Percentiles rank a stretch among this genome's conserved stretches.
Evolutionary conservation across 2,113 vertebrate species (phyloP).

Genomic region (Cnemophilus loriae): DNA sequence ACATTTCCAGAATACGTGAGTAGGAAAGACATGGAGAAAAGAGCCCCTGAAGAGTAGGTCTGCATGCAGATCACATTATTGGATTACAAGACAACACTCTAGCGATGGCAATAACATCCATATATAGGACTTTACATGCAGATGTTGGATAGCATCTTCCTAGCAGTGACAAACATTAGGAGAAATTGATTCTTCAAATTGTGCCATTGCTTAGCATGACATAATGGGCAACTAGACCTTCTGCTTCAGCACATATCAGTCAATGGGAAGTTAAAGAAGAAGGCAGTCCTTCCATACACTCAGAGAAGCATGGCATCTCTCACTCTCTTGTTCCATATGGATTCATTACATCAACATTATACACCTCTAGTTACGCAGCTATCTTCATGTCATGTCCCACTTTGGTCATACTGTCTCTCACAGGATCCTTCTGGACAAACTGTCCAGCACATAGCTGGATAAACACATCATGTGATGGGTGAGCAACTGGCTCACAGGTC

Average conservation of each 20-base stretch:
- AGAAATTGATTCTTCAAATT: not conserved
- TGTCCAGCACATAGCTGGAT: not conserved
- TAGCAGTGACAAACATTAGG: not conserved
- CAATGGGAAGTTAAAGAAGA: not conserved
- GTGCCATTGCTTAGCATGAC: not conserved
- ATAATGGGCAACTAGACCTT: not conserved
- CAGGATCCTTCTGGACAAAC: not conserved
- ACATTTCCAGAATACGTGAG: not conserved
- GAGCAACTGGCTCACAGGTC: not conserved
- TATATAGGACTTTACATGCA: not conserved
- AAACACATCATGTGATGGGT: not conserved
- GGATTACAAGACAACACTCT: not conserved
- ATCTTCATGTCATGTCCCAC: not conserved
- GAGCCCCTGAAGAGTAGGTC: not conserved
- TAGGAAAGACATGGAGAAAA: not conserved
- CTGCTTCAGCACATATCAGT: not conserved
- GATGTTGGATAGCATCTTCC: not conserved
- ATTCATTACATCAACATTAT: not conserved
- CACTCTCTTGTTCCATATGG: not conserved
- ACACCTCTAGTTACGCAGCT: not conserved
- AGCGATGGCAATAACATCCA: not conserved
- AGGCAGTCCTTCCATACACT: not conserved
- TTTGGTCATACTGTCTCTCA: not conserved
- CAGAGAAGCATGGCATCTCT: not conserved
- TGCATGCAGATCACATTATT: not conserved